Conservation (phyloP, 2,888 invertebrate species). For the Melipona beecheii region DNA sequence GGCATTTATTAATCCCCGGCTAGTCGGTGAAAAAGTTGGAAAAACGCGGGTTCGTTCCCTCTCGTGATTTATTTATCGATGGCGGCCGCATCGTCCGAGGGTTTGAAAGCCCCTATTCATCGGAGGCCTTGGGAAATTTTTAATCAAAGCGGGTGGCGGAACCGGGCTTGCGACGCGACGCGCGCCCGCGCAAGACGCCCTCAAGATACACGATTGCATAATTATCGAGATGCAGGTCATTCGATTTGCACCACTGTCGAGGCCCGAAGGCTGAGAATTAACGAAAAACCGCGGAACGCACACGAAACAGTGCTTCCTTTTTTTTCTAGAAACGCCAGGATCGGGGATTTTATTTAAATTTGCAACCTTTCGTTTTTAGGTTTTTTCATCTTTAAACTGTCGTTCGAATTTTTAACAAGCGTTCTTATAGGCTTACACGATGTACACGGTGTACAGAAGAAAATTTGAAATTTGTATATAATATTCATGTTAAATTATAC, state of each 20-base stretch:
- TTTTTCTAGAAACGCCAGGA: too few species aligned
- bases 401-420: too few species aligned
- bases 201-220: conserved; percentile 28
- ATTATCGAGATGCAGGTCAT: conserved; percentile 31
- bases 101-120: conserved; percentile 36
- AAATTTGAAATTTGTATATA: too few species aligned
- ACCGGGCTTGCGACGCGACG: not conserved
- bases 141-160: conserved; percentile 17
- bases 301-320: not conserved
- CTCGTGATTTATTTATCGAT: conserved; percentile 40
- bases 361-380: too few species aligned
- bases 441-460: too few species aligned
- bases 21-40: conserved; percentile 21
- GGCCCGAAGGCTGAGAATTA: not conserved
- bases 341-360: too few species aligned
- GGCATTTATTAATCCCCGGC: conserved; percentile 17
- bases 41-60: conserved; percentile 13
- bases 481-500: too few species aligned
- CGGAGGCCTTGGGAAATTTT: conserved; percentile 32
- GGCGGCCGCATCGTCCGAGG: conserved; percentile 18
- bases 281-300: not conserved
- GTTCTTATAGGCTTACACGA: too few species aligned
- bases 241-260: not conserved
- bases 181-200: not conserved
- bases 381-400: too few species aligned